Percentiles rank a stretch among this genome's conserved stretches.
These are phyloP conservation scores for Rynchops niger DNA, from an alignment of 2,113 vertebrate genomes.

Conservation along the genomic window DNA sequence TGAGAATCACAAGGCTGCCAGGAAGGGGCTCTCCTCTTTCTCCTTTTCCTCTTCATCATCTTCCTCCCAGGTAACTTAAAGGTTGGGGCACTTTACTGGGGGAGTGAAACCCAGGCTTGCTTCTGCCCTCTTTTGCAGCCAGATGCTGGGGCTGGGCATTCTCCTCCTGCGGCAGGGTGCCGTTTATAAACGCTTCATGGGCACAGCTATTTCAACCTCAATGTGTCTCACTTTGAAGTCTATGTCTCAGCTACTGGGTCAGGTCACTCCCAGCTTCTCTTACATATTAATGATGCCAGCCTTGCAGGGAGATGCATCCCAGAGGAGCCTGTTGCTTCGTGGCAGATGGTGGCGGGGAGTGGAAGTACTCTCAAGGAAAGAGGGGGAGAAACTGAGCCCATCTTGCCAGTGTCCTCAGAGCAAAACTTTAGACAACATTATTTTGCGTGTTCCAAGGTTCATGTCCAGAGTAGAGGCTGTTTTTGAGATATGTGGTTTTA, in stretches of 20 bases:
- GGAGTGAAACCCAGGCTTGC: neutral
- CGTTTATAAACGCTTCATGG: neutral
- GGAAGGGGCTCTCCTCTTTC: neutral
- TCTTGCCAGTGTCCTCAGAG: neutral
- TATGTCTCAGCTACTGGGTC: neutral
- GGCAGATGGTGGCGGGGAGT: neutral
- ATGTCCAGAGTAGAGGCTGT: neutral
- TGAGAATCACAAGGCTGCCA: neutral
- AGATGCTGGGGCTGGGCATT: neutral
- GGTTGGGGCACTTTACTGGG: neutral
- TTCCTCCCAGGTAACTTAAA: neutral
- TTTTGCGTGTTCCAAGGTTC: neutral
- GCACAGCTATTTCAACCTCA: neutral
- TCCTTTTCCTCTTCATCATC: neutral
- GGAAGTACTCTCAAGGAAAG: neutral
- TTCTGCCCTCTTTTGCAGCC: neutral
- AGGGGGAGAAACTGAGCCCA: accelerated
- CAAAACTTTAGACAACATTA: neutral
- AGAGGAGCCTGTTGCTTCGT: neutral
- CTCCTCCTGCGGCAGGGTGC: neutral
- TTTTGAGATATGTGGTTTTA: neutral
- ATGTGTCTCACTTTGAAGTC: neutral
- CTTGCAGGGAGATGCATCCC: neutral
- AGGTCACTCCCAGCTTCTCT: neutral
- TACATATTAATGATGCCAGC: too few species aligned